Evolutionary conservation across 2,113 vertebrate genomes (phyloP).

Genomic region (Leptocoma aspasia): DNA sequence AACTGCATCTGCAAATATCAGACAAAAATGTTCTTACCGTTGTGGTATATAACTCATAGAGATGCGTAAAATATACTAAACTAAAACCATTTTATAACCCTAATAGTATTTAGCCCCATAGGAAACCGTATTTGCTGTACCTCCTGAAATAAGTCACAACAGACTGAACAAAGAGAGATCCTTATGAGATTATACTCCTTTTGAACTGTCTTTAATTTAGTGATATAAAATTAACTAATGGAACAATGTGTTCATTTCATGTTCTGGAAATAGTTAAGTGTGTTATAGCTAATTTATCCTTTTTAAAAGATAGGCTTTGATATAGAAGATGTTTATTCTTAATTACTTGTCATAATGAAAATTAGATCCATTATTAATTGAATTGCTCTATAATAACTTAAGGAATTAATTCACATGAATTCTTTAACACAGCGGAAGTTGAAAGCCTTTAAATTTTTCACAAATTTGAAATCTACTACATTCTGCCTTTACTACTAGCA

Average conservation of each 20-base stretch:
- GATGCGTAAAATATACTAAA: background rate
- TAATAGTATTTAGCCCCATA: background rate
- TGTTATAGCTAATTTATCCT: constrained; percentile 18
- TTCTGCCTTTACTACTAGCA: background rate
- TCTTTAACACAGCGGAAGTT: constrained; percentile 25
- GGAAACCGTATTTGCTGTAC: background rate
- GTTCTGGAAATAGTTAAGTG: constrained; percentile 39
- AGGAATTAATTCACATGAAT: constrained; percentile 6
- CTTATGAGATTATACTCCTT: constrained; percentile 26
- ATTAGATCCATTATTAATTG: constrained; percentile 31
- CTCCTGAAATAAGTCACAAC: background rate
- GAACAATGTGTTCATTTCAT: constrained; percentile 2
- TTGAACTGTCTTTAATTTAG: constrained; percentile 33
- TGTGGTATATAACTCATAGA: background rate
- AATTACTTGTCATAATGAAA: constrained; percentile 33
- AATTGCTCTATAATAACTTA: constrained; percentile 2
- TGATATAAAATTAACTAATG: constrained; percentile 33
- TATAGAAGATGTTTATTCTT: constrained; percentile 25
- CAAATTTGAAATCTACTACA: background rate
- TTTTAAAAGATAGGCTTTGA: constrained; percentile 44
- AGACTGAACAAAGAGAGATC: background rate
- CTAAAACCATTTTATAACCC: background rate
- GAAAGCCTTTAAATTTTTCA: constrained; percentile 17
- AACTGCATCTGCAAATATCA: background rate
- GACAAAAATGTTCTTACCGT: background rate